phyloP scores from a whole-genome alignment of 2,888 invertebrate genomes.

The Netelia virgata region DNA sequence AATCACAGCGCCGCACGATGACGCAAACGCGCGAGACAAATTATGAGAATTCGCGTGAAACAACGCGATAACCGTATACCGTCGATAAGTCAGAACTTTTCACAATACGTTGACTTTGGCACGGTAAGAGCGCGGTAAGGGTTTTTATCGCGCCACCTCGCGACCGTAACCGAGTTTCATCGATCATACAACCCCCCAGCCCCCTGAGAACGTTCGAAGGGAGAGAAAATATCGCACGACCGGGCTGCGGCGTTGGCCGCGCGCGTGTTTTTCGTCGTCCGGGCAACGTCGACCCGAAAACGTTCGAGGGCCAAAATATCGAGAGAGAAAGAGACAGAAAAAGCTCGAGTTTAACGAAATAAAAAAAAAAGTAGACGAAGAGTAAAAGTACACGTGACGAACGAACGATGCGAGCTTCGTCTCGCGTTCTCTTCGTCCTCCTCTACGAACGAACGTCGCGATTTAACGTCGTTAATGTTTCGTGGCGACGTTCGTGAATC shows the following conservation, averaged over 20 bases:
- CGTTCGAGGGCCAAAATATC: neutral
- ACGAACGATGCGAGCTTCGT: constrained; percentile 5
- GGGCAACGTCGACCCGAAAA: constrained; percentile 44
- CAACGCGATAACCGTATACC: neutral
- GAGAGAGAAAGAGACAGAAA: constrained; percentile 55
- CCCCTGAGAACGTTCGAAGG: neutral
- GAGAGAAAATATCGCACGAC: constrained; percentile 58
- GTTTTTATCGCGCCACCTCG: constrained; percentile 65
- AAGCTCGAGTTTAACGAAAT: neutral
- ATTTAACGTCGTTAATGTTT: neutral
- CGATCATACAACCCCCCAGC: constrained; percentile 38
- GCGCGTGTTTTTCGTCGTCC: constrained; percentile 43
- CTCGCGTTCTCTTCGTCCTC: neutral
- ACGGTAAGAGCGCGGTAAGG: constrained; percentile 10
- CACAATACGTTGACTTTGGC: neutral
- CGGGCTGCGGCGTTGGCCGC: constrained; percentile 5
- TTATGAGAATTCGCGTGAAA: neutral
- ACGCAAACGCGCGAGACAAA: neutral
- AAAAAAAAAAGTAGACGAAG: neutral
- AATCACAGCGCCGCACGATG: neutral
- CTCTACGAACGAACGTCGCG: neutral
- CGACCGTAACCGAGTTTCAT: constrained; percentile 37
- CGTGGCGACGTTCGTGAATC: neutral
- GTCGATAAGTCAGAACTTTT: constrained; percentile 54
- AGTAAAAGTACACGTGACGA: neutral